These are phyloP conservation scores for Pseudorectes ferrugineus DNA, from an alignment of 2,113 vertebrate species.

Conservation along the genomic window DNA sequence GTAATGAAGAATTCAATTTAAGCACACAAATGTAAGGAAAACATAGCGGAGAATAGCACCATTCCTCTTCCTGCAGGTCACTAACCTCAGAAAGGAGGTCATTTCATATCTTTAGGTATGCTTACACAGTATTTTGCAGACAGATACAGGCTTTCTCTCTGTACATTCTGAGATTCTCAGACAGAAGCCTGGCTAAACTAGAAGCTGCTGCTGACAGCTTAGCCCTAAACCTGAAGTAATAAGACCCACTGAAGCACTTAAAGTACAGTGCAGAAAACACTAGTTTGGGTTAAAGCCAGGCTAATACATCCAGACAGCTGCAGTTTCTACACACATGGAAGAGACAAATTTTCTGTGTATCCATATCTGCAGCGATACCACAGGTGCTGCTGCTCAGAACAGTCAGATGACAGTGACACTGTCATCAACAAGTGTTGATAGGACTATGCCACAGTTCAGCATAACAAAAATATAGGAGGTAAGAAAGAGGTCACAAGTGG, in stretches of 20 bases:
- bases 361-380: fast-evolving
- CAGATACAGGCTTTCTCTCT: neutral
- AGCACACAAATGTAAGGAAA: neutral
- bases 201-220: neutral
- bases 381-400: neutral
- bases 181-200: neutral
- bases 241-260: neutral
- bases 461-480: neutral
- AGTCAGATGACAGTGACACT: neutral
- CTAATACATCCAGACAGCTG: neutral
- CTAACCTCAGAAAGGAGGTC: neutral
- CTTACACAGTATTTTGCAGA: neutral
- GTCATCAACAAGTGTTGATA: neutral
- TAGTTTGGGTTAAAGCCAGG: neutral
- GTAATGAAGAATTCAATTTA: neutral
- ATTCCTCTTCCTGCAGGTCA: neutral
- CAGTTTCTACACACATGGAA: neutral
- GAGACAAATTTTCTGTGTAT: neutral
- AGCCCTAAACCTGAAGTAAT: neutral
- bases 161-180: neutral
- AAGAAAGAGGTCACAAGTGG: neutral
- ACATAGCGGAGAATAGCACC: neutral
- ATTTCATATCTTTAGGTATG: neutral
- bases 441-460: neutral
- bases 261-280: neutral